A percentile compares a stretch with the other conserved stretches of the same genome.
Evolutionary conservation across 2,113 vertebrate species (phyloP).

Genomic region (Jaculus jaculus): DNA sequence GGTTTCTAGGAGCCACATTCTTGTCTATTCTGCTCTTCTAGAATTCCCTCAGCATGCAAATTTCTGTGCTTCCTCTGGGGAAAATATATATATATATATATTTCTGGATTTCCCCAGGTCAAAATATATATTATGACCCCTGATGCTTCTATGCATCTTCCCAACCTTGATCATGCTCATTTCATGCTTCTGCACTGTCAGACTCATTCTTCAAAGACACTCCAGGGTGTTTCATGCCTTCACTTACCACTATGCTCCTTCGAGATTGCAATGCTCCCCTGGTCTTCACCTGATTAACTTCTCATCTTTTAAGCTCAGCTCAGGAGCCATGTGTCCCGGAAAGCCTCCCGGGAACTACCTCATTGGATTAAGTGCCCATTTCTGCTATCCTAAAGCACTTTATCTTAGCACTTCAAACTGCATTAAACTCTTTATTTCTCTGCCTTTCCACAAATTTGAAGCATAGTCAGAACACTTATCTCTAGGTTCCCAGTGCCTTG

Average conservation of each 20-base stretch:
- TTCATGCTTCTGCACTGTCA: neutral
- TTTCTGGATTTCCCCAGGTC: neutral
- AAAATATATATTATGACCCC: neutral
- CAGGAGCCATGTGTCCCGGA: neutral
- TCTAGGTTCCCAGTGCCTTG: neutral
- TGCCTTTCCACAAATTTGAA: neutral
- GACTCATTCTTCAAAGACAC: neutral
- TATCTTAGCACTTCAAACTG: constrained; percentile 13
- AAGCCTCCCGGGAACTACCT: neutral
- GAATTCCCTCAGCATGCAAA: neutral
- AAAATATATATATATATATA: neutral
- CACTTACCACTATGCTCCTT: too few relatives aligned
- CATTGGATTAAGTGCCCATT: neutral
- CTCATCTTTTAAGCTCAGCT: constrained; percentile 20
- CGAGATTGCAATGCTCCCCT: neutral
- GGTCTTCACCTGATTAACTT: neutral
- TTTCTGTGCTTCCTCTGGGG: neutral
- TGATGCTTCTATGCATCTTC: neutral
- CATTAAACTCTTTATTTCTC: constrained; percentile 32
- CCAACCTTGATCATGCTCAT: neutral
- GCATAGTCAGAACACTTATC: neutral
- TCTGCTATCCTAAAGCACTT: constrained; percentile 15
- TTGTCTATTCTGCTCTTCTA: neutral
- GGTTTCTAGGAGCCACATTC: neutral
- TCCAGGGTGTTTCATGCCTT: neutral